Percentiles rank a stretch among this genome's conserved stretches.
phyloP scores from a whole-genome alignment of 2,113 vertebrate species.

The Potamarius usumacintae region DNA sequence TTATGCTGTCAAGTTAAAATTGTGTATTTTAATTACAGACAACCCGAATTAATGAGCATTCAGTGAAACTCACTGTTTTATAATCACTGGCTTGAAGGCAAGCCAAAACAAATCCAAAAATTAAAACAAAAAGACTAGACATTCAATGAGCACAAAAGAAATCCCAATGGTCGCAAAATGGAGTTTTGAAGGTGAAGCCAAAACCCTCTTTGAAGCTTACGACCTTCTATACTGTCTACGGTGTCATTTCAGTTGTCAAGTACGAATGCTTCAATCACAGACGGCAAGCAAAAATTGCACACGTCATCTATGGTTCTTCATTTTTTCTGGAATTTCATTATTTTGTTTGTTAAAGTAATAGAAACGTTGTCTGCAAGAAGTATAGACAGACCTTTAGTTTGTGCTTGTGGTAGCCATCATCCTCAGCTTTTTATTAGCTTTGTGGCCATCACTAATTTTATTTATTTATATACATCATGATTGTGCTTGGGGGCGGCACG shows the following conservation, averaged over 20 bases:
- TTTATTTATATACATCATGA: neutral
- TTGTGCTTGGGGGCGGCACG: no score
- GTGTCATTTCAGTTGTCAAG: neutral
- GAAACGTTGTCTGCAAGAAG: no score
- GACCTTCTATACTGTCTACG: neutral
- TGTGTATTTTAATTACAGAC: neutral
- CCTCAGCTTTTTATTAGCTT: no score
- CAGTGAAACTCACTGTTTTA: neutral
- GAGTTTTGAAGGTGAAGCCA: neutral
- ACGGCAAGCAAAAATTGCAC: no score
- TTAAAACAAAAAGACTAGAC: neutral
- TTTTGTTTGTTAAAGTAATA: no score
- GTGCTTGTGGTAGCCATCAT: no score
- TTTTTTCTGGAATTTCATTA: no score
- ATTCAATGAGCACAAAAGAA: no score
- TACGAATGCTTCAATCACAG: no score
- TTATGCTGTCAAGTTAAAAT: neutral
- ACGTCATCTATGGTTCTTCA: no score
- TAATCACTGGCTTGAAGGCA: neutral
- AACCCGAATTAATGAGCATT: neutral
- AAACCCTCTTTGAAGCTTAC: no score
- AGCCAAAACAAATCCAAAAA: neutral
- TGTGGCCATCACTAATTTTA: neutral
- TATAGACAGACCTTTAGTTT: no score
- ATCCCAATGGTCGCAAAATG: neutral